A percentile compares a stretch with the other conserved stretches of the same genome.
phyloP scores from a whole-genome alignment of 2,888 invertebrate species.

The Tromatobia lineatoria region DNA sequence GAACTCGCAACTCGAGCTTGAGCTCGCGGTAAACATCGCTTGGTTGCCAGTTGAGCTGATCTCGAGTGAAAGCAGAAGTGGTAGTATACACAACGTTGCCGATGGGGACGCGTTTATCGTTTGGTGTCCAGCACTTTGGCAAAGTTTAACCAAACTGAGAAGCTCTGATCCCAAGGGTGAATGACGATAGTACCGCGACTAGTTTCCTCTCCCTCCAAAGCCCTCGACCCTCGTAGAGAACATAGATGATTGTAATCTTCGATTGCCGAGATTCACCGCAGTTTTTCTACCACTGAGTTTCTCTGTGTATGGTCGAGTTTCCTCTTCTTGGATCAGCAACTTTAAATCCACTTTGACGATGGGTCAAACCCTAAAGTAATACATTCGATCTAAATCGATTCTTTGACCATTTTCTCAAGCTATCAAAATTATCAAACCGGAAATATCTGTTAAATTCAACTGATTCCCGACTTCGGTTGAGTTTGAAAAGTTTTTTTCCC shows the following conservation, averaged over 20 bases:
- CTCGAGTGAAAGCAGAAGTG: slow-evolving; percentile 33
- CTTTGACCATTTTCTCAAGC: neutral
- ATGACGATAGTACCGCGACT: slow-evolving; percentile 7
- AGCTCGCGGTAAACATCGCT: slow-evolving; percentile 42
- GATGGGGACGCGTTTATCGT: slow-evolving; percentile 44
- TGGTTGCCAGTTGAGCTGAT: slow-evolving; percentile 31
- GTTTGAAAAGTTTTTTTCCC: neutral
- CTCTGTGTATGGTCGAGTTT: neutral
- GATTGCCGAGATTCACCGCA: slow-evolving; percentile 3
- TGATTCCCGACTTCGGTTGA: neutral
- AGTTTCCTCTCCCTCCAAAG: slow-evolving; percentile 5
- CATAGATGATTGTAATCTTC: slow-evolving; percentile 33
- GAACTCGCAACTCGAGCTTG: slow-evolving; percentile 17
- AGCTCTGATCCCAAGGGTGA: slow-evolving; percentile 32
- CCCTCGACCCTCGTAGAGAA: neutral
- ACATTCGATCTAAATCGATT: neutral
- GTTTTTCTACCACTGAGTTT: slow-evolving; percentile 9
- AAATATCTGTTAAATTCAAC: neutral
- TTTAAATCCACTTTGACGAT: neutral
- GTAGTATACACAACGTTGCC: slow-evolving; percentile 12
- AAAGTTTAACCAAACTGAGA: slow-evolving; percentile 30
- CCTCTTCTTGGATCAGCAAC: neutral
- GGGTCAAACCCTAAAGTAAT: neutral
- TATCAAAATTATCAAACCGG: neutral
- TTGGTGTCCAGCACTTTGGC: slow-evolving; percentile 37